These are phyloP conservation scores for Nycticebus coucang DNA, from an alignment of 2,113 vertebrate species.

Conservation along the genomic window DNA sequence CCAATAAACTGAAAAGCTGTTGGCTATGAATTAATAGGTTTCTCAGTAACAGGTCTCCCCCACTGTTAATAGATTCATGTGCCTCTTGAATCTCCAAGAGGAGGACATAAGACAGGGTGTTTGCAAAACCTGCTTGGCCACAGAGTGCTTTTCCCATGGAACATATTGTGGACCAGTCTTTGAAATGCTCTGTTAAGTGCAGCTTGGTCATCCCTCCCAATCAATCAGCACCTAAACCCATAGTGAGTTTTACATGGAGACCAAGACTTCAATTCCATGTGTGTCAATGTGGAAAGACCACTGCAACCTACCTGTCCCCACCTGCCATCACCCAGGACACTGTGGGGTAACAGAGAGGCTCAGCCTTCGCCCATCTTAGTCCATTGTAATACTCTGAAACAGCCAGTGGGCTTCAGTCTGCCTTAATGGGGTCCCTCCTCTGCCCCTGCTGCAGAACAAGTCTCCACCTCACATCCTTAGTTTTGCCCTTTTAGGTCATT, in stretches of 20 bases:
- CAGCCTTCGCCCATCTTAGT: not conserved
- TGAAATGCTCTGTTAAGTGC: not conserved
- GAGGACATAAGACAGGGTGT: not conserved
- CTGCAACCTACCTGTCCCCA: not conserved
- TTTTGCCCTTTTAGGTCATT: not conserved
- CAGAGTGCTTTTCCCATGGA: not conserved
- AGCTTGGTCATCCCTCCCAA: not conserved
- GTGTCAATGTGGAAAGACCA: not conserved
- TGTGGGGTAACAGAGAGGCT: not conserved
- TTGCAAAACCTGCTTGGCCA: not conserved
- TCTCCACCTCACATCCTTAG: rapidly evolving
- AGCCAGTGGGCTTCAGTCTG: not conserved
- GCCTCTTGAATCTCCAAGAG: not conserved
- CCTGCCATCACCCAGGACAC: not conserved
- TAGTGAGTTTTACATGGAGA: not conserved
- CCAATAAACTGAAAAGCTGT: not conserved
- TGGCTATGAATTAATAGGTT: not conserved
- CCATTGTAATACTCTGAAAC: not conserved
- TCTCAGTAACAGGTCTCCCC: not conserved
- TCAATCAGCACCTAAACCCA: not conserved
- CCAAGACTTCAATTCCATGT: not conserved
- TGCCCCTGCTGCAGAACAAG: not conserved
- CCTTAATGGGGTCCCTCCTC: not conserved
- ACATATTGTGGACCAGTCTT: not conserved
- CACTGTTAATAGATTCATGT: not conserved